Evolutionary conservation across 2,888 invertebrate genomes (phyloP), one percentile per base, ranked within the genome.

Genomic region (Schizaphis graminum): DNA sequence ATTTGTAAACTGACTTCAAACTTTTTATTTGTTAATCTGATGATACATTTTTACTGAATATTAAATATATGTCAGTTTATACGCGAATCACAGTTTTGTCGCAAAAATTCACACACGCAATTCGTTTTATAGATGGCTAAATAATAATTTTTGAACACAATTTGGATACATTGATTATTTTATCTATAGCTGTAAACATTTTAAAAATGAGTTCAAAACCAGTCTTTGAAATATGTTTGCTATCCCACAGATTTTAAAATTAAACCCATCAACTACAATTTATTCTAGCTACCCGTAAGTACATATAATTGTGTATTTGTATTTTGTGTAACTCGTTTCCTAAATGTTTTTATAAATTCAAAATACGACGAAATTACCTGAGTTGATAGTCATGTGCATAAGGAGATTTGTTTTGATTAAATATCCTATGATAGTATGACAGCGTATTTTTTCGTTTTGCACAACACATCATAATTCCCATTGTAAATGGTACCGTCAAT

Each of bases 401-500:
- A 44, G 41, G 49, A 44, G 7, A 0, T 91, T 91, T 94, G 16
- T 89, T 89, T 28, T 89, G 56, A 61, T 87, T 94, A 28, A 91
- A 94, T 86, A 94, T 91, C 41, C 94, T 86, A n/a, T 94, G 94
- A 53, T 94, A 94, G 49, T 94, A 91, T 8, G 94, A 86, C 21
- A 91, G 8, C 8, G 91, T 86, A 49, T 67, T 94, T 94, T 94
- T 91, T 11, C 56, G 86, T 86, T 67, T 90, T 53, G 94, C 86
- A 84, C 93, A 94, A 96, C 97, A 97, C 67, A 97, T 96, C 67
- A 97, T 95, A 95, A 97, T 96, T 0, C 96, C 96, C 26, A 98
- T 95, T 95, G 97, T 96, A 24, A 97, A 95, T 0, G 98, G 98
- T 7, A 98, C 97, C 0, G 97, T 97, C 26, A 98, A 95, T 0